Base-by-base conservation (phyloP, 2,888 invertebrate species). In the Automeris io region DNA sequence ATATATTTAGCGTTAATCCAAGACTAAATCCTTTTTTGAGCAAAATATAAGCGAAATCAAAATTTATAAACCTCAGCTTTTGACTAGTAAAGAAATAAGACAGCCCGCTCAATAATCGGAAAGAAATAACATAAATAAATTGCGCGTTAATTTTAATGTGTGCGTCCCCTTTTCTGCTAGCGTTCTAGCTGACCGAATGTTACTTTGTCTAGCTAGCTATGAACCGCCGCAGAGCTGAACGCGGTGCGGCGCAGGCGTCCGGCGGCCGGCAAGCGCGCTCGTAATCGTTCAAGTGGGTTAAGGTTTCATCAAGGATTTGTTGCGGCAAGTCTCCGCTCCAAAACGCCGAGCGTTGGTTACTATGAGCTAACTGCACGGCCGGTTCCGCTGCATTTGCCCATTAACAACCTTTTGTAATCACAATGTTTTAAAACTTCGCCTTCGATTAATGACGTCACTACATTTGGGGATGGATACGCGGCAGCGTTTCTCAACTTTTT, bases 241-340 rank as follows among this genome's bases (percentile, higher is more conserved):
- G 53, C 61, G 51, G 74, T 64, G 63, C 70, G 65, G 68, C 54
- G 61, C 61, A 57, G 60, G 58, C 35, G 45, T 37, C 43, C 40
- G 31, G 37, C 47, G 46, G 53, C 25, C 44, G 43, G 63, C 72
- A 58, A 66, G 67, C 70, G 75, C 70, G 70, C 71, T 78, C 73
- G 85, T 83, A 83, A 86, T 81, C 82, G 82, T 72, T 75, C 81
- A 87, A 87, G 72, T 87, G 75, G 86, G 86, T 87, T 87, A 87
- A 87, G 86, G 86, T 85, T 80, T 55, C 79, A 79, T 70, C 86
- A 87, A 86, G 86, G 86, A 83, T 86, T 85, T 86, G 71, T 85
- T 86, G 86, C 85, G 81, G 82, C 83, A 86, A 85, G 81, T 75
- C 82, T 70, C 82, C 85, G 83, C 81, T 83, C 85, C 83, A 81